These are phyloP conservation scores for Thaumetopoea pityocampa DNA, from an alignment of 1,140 invertebrate genomes.

Conservation along the genomic window DNA sequence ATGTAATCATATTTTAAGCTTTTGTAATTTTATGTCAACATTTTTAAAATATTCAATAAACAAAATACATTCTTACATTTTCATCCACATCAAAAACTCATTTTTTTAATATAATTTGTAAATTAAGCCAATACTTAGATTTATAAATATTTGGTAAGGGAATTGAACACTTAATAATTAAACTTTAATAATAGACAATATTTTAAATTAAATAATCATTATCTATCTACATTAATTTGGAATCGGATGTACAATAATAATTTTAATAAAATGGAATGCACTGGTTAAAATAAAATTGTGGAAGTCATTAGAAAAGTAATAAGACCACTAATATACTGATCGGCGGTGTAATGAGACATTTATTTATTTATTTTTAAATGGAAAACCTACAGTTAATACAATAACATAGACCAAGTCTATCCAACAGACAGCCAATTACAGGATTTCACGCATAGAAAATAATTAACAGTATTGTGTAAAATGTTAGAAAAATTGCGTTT, in stretches of 20 bases:
- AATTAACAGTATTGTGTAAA: no score
- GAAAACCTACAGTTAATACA: no score
- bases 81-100: slow-evolving; percentile 1
- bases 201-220: slow-evolving; percentile 31
- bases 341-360: no score
- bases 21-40: no score
- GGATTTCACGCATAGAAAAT: no score
- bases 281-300: slow-evolving; percentile 12
- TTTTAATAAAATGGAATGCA: slow-evolving; percentile 5
- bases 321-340: no score
- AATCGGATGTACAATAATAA: slow-evolving; percentile 13
- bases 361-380: no score
- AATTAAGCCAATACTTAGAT: slow-evolving; percentile 5
- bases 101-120: slow-evolving; percentile 5
- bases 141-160: slow-evolving; percentile 22
- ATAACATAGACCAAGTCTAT: no score
- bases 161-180: slow-evolving; percentile 39
- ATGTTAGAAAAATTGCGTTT: no score
- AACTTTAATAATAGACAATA: slow-evolving; percentile 36
- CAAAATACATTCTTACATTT: background rate
- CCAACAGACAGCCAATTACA: no score
- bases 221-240: slow-evolving; percentile 35
- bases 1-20: no score
- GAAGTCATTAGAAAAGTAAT: slow-evolving; percentile 10
- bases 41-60: no score